A percentile compares a stretch with the other conserved stretches of the same genome.
phyloP scores from a whole-genome alignment of 2,113 vertebrate genomes.

The Eira barbara region DNA sequence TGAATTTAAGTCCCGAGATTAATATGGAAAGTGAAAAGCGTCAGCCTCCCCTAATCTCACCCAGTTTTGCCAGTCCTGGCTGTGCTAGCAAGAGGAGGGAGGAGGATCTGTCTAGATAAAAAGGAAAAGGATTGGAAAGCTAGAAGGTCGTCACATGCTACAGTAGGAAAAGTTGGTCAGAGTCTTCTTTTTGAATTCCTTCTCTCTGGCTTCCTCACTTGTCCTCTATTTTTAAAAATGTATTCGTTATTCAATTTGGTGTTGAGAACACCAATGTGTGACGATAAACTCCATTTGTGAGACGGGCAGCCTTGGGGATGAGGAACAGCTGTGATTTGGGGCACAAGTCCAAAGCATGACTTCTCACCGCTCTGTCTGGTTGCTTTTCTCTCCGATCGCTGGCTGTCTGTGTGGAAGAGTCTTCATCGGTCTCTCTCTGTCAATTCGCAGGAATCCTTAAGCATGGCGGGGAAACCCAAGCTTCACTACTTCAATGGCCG shows the following conservation, averaged over 20 bases:
- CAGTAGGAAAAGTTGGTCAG: background rate
- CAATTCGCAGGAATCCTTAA: background rate
- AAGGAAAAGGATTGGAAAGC: background rate
- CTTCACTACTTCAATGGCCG: slow-evolving; percentile 86
- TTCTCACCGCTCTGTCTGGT: slow-evolving; percentile 91
- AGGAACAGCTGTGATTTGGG: slow-evolving; percentile 87
- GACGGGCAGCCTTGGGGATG: slow-evolving; percentile 89
- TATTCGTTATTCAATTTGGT: background rate
- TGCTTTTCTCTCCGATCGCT: slow-evolving; percentile 67
- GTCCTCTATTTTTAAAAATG: background rate
- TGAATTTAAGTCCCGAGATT: background rate
- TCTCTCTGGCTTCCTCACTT: background rate
- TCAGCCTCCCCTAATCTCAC: background rate
- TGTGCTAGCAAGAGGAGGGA: background rate
- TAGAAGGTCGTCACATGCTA: background rate
- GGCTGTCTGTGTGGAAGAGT: background rate
- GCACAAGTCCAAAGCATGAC: slow-evolving; percentile 84
- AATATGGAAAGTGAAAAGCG: background rate
- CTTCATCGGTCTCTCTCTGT: background rate
- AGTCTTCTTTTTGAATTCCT: background rate
- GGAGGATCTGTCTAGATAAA: background rate
- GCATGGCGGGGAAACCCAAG: slow-evolving; percentile 84
- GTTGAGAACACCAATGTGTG: slow-evolving; percentile 93
- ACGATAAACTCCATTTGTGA: slow-evolving; percentile 91
- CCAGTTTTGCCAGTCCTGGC: background rate